These are phyloP conservation scores for Gymnothorax reevesii DNA, from an alignment of 2,797 vertebrate genomes.

Conservation along the genomic window DNA sequence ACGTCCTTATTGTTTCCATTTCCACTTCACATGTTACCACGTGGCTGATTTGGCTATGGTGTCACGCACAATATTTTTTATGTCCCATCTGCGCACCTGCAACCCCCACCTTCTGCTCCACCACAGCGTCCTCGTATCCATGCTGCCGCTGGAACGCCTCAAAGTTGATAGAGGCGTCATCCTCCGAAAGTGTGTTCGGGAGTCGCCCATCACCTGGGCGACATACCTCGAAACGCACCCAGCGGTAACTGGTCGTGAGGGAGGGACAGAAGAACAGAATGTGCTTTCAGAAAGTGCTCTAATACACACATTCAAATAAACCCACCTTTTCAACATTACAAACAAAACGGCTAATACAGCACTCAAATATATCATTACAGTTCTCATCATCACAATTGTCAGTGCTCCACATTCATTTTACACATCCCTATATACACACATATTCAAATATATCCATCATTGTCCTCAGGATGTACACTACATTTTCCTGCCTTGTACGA, in stretches of 20 bases:
- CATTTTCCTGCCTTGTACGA: too few relatives aligned
- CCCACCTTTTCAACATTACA: too few relatives aligned
- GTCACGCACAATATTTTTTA: neutral
- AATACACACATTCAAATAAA: neutral
- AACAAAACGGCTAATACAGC: too few relatives aligned
- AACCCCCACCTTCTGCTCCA: conserved; percentile 56
- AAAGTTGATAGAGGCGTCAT: conserved; percentile 77
- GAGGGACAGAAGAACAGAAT: neutral
- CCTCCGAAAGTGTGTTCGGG: conserved; percentile 72
- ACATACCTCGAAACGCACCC: conserved; percentile 87
- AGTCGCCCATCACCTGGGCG: conserved; percentile 73
- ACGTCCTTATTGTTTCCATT: too few relatives aligned
- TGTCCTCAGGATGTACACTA: too few relatives aligned
- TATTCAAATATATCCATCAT: too few relatives aligned
- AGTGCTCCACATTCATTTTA: too few relatives aligned
- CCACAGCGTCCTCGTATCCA: conserved; percentile 67
- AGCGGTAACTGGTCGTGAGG: conserved; percentile 75
- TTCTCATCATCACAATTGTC: too few relatives aligned
- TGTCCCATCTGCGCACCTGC: conserved; percentile 54
- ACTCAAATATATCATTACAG: too few relatives aligned
- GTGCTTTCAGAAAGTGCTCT: neutral
- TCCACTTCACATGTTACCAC: neutral
- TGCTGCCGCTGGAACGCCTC: conserved; percentile 81
- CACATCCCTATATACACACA: too few relatives aligned
- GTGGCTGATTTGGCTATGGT: neutral